These are phyloP conservation scores for Cenopis cana DNA, from an alignment of 2,888 invertebrate species.

Conservation along the genomic window DNA sequence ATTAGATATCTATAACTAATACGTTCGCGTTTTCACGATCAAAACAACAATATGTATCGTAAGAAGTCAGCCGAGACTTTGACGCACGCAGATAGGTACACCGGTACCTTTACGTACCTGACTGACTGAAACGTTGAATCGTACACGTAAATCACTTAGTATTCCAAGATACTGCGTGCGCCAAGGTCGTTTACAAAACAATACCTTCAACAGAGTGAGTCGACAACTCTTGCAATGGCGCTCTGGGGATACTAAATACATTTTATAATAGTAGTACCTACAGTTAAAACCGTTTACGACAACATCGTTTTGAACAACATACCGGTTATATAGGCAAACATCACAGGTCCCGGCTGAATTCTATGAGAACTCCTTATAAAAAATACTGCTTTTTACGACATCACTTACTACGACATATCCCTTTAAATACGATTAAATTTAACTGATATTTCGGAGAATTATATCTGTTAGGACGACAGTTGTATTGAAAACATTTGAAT, in stretches of 20 bases:
- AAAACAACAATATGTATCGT: conserved; percentile 23
- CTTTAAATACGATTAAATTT: too few species aligned
- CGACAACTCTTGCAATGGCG: conserved; percentile 3
- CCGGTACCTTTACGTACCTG: background rate
- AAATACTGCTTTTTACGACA: too few species aligned
- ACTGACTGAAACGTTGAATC: background rate
- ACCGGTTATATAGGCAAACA: too few species aligned
- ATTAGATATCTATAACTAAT: background rate
- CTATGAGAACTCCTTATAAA: too few species aligned
- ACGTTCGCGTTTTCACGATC: background rate
- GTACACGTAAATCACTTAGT: background rate
- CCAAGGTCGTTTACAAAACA: conserved; percentile 7
- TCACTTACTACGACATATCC: too few species aligned
- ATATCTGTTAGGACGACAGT: too few species aligned
- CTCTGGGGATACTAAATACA: background rate
- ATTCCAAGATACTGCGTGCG: conserved; percentile 16
- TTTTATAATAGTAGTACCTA: background rate
- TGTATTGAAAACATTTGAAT: too few species aligned
- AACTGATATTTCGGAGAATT: too few species aligned
- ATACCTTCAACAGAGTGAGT: conserved; percentile 14
- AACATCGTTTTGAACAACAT: too few species aligned
- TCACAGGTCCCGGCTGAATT: too few species aligned
- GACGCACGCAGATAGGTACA: conserved; percentile 24
- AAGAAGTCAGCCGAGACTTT: background rate
- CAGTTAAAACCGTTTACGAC: too few species aligned